Percentiles rank a stretch among this genome's conserved stretches.
These are phyloP conservation scores for Protomyctophum bolini DNA, from an alignment of 2,113 vertebrate species.

Conservation along the genomic window DNA sequence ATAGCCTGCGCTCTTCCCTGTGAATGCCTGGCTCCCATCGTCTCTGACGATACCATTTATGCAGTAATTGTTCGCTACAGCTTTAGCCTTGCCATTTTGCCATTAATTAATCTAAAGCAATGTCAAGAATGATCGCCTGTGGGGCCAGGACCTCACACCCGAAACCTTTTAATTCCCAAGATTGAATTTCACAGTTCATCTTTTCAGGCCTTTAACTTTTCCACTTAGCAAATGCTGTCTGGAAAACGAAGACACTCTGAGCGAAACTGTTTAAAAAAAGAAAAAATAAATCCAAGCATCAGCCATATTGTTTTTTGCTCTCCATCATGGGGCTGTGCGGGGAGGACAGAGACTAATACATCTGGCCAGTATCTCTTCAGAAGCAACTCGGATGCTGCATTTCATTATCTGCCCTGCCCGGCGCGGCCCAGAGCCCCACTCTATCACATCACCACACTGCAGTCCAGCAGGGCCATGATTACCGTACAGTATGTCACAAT, in stretches of 20 bases:
- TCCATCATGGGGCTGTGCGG: constrained; percentile 66
- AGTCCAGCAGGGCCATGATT: constrained; percentile 14
- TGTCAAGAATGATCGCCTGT: constrained; percentile 60
- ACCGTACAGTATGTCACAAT: not conserved
- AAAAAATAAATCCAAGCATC: constrained; percentile 52
- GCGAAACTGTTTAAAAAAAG: constrained; percentile 29
- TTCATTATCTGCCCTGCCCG: constrained; percentile 64
- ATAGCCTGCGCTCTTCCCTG: constrained; percentile 25
- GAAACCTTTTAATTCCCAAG: constrained; percentile 58
- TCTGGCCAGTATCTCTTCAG: constrained; percentile 47
- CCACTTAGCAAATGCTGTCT: constrained; percentile 55
- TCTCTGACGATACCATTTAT: constrained; percentile 55
- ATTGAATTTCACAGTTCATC: constrained; percentile 68
- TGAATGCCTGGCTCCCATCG: constrained; percentile 32
- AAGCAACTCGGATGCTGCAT: constrained; percentile 55
- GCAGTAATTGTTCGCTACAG: constrained; percentile 50
- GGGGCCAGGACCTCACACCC: constrained; percentile 59
- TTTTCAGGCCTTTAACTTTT: constrained; percentile 57
- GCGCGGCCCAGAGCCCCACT: constrained; percentile 36
- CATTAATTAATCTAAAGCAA: constrained; percentile 71
- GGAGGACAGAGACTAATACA: constrained; percentile 77
- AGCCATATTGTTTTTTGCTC: constrained; percentile 65
- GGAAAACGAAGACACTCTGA: not conserved
- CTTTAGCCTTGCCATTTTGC: constrained; percentile 56
- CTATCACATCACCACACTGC: constrained; percentile 35